These are phyloP conservation scores for Allobates femoralis DNA, from an alignment of 2,797 vertebrate species.

Conservation along the genomic window DNA sequence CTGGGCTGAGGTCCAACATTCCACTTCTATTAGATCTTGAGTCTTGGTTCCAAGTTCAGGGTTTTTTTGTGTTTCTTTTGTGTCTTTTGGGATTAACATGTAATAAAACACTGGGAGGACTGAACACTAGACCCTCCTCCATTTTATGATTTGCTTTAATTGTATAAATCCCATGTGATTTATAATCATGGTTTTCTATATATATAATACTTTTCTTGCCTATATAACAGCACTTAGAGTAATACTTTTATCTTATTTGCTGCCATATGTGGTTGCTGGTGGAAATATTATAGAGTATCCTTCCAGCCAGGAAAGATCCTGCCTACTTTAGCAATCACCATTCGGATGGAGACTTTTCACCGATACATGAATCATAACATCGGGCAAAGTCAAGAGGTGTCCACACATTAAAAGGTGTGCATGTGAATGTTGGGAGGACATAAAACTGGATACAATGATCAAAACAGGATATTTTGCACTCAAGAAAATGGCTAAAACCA, in stretches of 20 bases:
- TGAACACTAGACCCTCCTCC: constrained; percentile 48
- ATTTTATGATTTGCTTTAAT: constrained; percentile 41
- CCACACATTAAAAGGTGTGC: no score
- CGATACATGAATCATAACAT: no score
- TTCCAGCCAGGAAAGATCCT: not conserved
- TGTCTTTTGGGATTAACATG: constrained; percentile 46
- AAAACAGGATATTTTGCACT: no score
- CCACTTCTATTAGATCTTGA: constrained; percentile 60
- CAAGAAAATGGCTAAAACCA: no score
- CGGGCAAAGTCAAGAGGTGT: no score
- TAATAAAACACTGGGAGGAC: constrained; percentile 59
- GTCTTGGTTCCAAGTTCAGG: constrained; percentile 58
- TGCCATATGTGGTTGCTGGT: not conserved
- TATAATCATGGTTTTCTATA: not conserved
- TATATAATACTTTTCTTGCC: not conserved
- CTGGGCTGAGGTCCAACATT: constrained; percentile 61
- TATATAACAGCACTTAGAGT: not conserved
- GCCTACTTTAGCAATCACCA: no score
- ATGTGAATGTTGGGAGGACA: no score
- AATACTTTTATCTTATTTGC: not conserved
- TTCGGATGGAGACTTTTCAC: no score
- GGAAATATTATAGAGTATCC: not conserved
- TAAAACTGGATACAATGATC: no score
- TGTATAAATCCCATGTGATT: not conserved
- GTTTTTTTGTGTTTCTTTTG: constrained; percentile 43